Evolutionary conservation across 2,888 invertebrate genomes (phyloP), one percentile per base, ranked within the genome.

Genomic region (Phortica magna): DNA sequence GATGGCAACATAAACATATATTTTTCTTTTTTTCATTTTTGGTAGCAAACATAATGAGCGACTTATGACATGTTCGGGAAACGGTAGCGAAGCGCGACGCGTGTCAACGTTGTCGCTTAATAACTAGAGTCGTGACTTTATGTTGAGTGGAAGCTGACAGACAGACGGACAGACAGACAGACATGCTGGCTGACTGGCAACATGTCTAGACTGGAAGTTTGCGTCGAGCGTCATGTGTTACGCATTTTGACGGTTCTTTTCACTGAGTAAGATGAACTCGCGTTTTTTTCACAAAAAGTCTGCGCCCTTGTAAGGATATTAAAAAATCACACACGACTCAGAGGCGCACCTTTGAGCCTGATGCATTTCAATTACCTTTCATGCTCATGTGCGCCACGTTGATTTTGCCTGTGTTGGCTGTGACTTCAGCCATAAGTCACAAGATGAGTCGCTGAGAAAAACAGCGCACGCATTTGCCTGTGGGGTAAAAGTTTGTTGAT

Each of bases 51-150:
- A 68, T 19, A 68, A 43, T n/a, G 22, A 22, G 12, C 9, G 31
- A 31, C 31, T 31, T 31, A 31, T 31, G 31, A 31, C 31, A 31
- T 31, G 31, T 31, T 31, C 31, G 31, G 5, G 31, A 31, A 31
- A 22, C 17, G 22, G 61, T 19, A 22, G 31, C n/a, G 61, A 61
- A 61, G 55, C 14, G 17, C 10, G 17, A 22, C 19, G 22, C 17
- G 22, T 61, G 61, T 61, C 22, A 17, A 4, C 17, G n/a, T 59
- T 53, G 57, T 55, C 81, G 76, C 84, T 81, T 83, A 83, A 87
- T 88, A 88, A 83, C 85, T 84, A 82, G 84, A 89, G 88, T 89
- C 87, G 87, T 87, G 87, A 87, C 89, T 86, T 81, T 86, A 88
- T 88, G 87, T 78, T 82, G 84, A 84, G 79, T 79, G 64, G 42